Conservation (phyloP, 1,140 invertebrate species). For the Drosophila obscura region DNA sequence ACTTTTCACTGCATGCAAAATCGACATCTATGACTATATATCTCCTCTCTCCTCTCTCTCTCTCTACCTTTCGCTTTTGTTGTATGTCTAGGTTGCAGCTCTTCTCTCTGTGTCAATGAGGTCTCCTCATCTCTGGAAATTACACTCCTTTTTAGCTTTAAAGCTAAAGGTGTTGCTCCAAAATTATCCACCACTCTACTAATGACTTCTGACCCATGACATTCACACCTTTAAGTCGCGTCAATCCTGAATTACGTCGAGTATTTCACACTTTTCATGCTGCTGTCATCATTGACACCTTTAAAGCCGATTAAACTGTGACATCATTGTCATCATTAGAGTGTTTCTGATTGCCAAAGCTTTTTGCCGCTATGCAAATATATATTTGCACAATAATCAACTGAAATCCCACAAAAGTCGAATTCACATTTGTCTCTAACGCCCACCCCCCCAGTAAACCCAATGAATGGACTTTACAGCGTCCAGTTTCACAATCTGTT, state of each 20-base stretch:
- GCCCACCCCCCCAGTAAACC: slow-evolving; percentile 4
- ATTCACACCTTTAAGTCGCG: slow-evolving; percentile 65
- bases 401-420: slow-evolving; percentile 5
- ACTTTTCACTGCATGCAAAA: slow-evolving; percentile 54
- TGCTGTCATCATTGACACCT: too few species aligned
- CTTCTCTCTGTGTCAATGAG: background rate
- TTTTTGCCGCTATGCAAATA: background rate
- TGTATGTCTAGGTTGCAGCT: background rate
- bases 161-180: too few species aligned
- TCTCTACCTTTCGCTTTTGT: background rate
- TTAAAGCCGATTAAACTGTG: too few species aligned
- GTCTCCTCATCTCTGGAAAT: background rate
- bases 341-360: too few species aligned
- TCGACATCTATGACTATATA: slow-evolving; percentile 5
- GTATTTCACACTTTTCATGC: too few species aligned
- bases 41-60: background rate
- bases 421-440: slow-evolving; percentile 31
- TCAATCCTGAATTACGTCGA: slow-evolving; percentile 10
- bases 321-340: too few species aligned
- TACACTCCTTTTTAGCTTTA: too few species aligned
- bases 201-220: slow-evolving; percentile 53
- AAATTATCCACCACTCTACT: background rate
- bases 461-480: slow-evolving; percentile 27
- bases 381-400: background rate
- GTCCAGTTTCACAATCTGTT: slow-evolving; percentile 27